Evolutionary conservation across 2,113 vertebrate species (phyloP), one percentile per base, ranked within the genome.

Genomic region (Bombycilla garrulus): DNA sequence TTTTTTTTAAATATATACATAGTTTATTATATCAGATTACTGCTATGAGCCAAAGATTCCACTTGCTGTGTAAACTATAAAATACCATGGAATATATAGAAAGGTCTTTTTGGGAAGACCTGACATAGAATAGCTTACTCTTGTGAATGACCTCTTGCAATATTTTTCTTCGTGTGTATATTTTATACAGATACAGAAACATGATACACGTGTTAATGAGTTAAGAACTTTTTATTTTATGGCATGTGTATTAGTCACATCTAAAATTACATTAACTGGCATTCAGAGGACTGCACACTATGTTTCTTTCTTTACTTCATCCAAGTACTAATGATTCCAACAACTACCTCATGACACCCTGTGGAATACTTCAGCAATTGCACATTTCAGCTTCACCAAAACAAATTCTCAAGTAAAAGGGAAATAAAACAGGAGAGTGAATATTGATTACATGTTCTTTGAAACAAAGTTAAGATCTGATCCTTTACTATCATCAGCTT

Each of bases 301-400:
- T 21, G 77, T 74, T 92, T 81, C 83, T 81, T 96, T 89, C 73
- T 88, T 91, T 71, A 67, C 84, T 71, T 83, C 72, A 51, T 35
- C 60, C 92, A 84, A 95, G 66, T 73, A 86, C 62, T 95, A 77
- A 89, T 45, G 65, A 95, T 95, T 97, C 93, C 80, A 90, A 57
- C 95, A 97, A 98, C 96, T 95, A 79, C 95, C 93, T 97, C 98
- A 95, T 97, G 98, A 98, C 98, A 98, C 98, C 98, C 96, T 98
- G 98, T 99, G 98, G 98, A 88, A 72, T 61, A 61, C 70, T 66
- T 42, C 23, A 76, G 97, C 93, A 91, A 98, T 81, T 98, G 89
- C 97, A 97, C 70, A 35, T 72, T 86, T 80, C 47, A 69, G 29
- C 64, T 85, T 84, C 86, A 88, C 65, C 45, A 65, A 86, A 87